Evolutionary conservation across 2,797 vertebrate genomes (phyloP).

Genomic region (Brachymystax lenok): DNA sequence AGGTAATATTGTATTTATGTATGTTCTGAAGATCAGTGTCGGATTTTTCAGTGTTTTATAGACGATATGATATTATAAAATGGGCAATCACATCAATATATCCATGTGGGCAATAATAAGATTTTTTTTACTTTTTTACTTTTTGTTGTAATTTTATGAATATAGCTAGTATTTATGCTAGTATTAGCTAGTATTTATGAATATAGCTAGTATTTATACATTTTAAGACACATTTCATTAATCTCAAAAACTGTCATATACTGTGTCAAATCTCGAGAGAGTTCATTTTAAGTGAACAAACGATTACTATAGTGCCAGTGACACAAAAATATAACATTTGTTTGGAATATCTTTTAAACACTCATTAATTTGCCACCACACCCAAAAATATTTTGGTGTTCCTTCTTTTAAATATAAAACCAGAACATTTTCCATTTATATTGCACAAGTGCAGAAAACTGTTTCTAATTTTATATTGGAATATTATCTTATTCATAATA

Average conservation of each 20-base stretch:
- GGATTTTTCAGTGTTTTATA: neutral
- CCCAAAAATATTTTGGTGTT: too few relatives aligned
- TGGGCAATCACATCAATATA: neutral
- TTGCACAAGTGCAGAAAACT: neutral
- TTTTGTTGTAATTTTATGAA: neutral
- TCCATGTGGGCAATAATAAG: too few relatives aligned
- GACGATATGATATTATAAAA: neutral
- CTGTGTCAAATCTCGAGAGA: neutral
- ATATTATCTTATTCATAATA: neutral
- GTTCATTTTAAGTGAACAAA: neutral
- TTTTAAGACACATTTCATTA: neutral
- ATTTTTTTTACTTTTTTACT: neutral
- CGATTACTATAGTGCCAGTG: too few relatives aligned
- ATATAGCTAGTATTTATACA: neutral
- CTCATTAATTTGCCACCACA: too few relatives aligned
- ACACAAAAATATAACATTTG: too few relatives aligned
- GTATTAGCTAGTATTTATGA: too few relatives aligned
- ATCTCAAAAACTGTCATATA: neutral
- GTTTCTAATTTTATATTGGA: neutral
- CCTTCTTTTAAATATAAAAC: neutral
- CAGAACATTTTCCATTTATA: neutral
- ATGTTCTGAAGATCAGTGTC: too few relatives aligned
- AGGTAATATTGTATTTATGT: neutral
- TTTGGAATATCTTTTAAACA: too few relatives aligned
- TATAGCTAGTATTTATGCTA: neutral